These are phyloP conservation scores for Anastatus disparis DNA, from an alignment of 1,140 invertebrate species.

Conservation along the genomic window DNA sequence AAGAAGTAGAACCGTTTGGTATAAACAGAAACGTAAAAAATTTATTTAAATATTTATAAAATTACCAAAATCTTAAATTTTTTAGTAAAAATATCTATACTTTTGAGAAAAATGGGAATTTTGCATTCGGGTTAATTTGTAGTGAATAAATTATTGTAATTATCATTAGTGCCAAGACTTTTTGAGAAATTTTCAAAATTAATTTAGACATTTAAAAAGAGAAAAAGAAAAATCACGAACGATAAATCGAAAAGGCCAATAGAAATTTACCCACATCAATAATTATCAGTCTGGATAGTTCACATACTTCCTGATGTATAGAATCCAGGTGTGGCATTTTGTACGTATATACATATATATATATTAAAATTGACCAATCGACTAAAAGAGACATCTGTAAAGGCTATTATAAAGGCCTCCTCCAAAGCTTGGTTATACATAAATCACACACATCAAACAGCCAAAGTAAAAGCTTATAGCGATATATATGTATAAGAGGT, in stretches of 20 bases:
- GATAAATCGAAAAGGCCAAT: constrained; percentile 2
- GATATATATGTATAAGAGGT: constrained; percentile 18
- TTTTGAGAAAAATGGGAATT: too few relatives aligned
- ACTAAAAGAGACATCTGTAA: constrained; percentile 37
- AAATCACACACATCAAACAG: constrained; percentile 24
- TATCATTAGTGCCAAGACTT: too few relatives aligned
- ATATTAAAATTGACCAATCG: constrained; percentile 23
- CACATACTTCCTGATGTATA: not conserved
- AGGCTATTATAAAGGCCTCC: constrained; percentile 37
- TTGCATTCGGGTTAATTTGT: too few relatives aligned
- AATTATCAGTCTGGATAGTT: constrained; percentile 4
- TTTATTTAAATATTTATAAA: too few relatives aligned
- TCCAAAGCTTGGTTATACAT: not conserved
- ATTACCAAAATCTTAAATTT: too few relatives aligned
- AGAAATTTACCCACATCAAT: constrained; percentile 12
- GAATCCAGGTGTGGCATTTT: not conserved
- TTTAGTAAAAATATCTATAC: too few relatives aligned
- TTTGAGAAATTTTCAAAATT: too few relatives aligned
- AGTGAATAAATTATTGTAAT: too few relatives aligned
- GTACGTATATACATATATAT: not conserved
- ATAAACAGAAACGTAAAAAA: too few relatives aligned
- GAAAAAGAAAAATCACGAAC: not conserved
- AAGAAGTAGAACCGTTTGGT: too few relatives aligned
- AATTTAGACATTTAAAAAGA: too few relatives aligned
- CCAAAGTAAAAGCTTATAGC: constrained; percentile 35